phyloP scores from a whole-genome alignment of 2,888 invertebrate genomes.

The Thecocarcelia acutangulata region DNA sequence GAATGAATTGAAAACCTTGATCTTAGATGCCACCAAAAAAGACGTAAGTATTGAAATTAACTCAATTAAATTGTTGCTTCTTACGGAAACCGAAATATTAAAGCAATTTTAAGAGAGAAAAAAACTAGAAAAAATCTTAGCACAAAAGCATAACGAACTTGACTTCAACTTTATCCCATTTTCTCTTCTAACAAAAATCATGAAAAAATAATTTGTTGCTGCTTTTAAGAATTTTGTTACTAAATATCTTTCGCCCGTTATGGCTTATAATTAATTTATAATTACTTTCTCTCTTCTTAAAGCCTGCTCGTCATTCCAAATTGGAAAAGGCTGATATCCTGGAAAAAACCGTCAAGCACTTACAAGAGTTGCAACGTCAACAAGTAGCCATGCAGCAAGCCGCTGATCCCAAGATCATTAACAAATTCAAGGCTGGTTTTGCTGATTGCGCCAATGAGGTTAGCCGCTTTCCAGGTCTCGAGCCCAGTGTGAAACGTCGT shows the following conservation, averaged over 20 bases:
- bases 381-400: conserved; percentile 91
- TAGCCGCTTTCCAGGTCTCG: conserved; percentile 88
- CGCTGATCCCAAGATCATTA: conserved; percentile 91
- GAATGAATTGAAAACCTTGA: conserved; percentile 92
- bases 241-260: too few relatives aligned
- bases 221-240: too few relatives aligned
- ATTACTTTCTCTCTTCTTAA: conserved; percentile 78
- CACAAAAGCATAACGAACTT: too few relatives aligned
- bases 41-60: conserved; percentile 86
- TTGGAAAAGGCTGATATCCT: conserved; percentile 97
- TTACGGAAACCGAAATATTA: too few relatives aligned
- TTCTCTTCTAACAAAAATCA: too few relatives aligned
- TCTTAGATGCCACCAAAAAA: conserved; percentile 92
- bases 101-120: too few relatives aligned
- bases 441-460: conserved; percentile 94
- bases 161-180: too few relatives aligned
- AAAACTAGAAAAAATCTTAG: too few relatives aligned
- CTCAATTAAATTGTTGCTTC: too few relatives aligned
- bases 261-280: too few relatives aligned
- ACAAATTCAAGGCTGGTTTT: conserved; percentile 93
- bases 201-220: too few relatives aligned
- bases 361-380: conserved; percentile 93
- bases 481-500: conserved; percentile 87
- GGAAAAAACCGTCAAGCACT: conserved; percentile 96
- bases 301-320: conserved; percentile 96